phyloP scores from a whole-genome alignment of 1,140 invertebrate species.

The Papilio machaon region DNA sequence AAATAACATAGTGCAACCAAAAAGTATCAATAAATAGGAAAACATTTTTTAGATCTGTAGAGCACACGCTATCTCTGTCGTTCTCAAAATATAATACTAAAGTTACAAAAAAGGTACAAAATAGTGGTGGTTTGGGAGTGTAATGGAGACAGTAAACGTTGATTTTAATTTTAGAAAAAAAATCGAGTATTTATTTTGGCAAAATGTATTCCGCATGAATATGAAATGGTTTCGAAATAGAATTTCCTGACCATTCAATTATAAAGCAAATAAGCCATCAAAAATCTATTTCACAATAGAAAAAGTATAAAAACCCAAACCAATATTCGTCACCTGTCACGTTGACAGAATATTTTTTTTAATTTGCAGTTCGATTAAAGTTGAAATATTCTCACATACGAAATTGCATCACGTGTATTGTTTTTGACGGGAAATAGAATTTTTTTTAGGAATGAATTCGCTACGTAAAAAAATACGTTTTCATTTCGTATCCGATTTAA shows the following conservation, averaged over 20 bases:
- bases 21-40: no score
- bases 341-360: constrained; percentile 6
- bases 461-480: constrained; percentile 8
- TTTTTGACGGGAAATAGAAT: constrained; percentile 21
- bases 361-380: constrained; percentile 30
- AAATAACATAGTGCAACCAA: no score
- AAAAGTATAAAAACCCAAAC: background rate
- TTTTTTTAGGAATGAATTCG: constrained; percentile 26
- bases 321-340: constrained; percentile 30
- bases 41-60: no score
- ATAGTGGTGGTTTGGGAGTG: no score
- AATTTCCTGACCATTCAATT: background rate
- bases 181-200: no score
- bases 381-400: constrained; percentile 22
- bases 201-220: background rate
- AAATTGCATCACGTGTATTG: constrained; percentile 24
- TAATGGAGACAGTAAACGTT: no score
- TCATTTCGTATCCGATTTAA: constrained; percentile 16
- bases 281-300: background rate
- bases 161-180: no score
- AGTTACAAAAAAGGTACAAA: no score
- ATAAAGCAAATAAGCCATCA: background rate
- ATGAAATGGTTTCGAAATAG: background rate
- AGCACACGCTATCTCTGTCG: no score
- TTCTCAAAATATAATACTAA: no score